These are phyloP conservation scores for Dynastes grantii DNA, from an alignment of 2,888 invertebrate species.

Conservation along the genomic window DNA sequence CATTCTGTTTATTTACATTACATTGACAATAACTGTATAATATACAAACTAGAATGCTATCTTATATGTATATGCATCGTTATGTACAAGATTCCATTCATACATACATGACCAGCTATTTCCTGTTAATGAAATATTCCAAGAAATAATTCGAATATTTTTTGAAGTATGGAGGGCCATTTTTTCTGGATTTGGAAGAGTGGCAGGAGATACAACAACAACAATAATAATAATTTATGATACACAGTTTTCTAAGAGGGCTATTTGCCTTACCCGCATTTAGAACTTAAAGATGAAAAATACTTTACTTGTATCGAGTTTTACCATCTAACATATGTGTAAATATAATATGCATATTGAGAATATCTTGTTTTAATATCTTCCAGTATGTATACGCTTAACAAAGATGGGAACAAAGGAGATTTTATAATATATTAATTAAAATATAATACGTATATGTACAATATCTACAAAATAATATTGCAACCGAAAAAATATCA, in stretches of 20 bases:
- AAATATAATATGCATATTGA: slow-evolving; percentile 1
- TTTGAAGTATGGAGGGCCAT: slow-evolving; percentile 18
- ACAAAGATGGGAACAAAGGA: too few species aligned
- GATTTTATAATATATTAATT: slow-evolving; percentile 20
- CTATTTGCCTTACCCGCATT: slow-evolving; percentile 42
- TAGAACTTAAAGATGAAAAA: slow-evolving; percentile 39
- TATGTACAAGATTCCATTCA: slow-evolving; percentile 1
- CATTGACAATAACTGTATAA: neutral
- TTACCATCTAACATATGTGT: slow-evolving; percentile 6
- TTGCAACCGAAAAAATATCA: slow-evolving; percentile 34
- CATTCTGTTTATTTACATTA: slow-evolving; percentile 13
- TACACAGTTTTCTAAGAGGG: slow-evolving; percentile 23
- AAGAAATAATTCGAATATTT: slow-evolving; percentile 8
- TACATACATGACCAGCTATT: neutral
- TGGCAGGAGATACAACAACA: neutral
- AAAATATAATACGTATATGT: slow-evolving; percentile 20
- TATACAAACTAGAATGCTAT: slow-evolving; percentile 9
- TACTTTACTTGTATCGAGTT: neutral
- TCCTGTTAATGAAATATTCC: neutral
- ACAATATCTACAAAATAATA: slow-evolving; percentile 46
- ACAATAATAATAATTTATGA: slow-evolving; percentile 2
- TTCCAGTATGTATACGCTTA: too few species aligned
- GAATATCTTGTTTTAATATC: too few species aligned
- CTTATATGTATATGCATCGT: slow-evolving; percentile 16
- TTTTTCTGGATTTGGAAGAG: slow-evolving; percentile 11